Percentiles rank a stretch among this genome's conserved stretches.
These are phyloP conservation scores for Cistogaster globosa DNA, from an alignment of 2,888 invertebrate genomes.

Conservation along the genomic window DNA sequence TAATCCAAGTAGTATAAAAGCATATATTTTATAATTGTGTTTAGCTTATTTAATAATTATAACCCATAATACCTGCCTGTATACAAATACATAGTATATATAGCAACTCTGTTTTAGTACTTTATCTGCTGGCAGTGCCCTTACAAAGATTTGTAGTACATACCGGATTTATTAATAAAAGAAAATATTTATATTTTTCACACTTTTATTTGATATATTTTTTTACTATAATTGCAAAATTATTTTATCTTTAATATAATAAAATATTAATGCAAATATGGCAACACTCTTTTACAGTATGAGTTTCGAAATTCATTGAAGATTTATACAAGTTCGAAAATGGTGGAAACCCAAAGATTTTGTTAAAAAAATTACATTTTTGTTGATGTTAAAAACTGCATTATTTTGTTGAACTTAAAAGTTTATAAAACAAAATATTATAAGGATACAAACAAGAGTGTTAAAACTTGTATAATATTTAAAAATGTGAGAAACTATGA, in stretches of 20 bases:
- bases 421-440: conserved; percentile 43
- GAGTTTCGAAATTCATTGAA: conserved; percentile 55
- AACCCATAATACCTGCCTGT: too few relatives aligned
- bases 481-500: conserved; percentile 56
- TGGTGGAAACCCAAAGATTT: conserved; percentile 69
- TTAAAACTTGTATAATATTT: conserved; percentile 40
- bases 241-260: not conserved
- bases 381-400: conserved; percentile 56
- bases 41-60: too few relatives aligned
- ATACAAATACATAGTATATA: too few relatives aligned
- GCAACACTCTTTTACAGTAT: conserved; percentile 26
- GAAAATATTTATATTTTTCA: too few relatives aligned
- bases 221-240: not conserved
- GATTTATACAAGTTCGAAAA: conserved; percentile 63
- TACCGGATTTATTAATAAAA: too few relatives aligned
- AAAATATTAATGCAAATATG: not conserved
- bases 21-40: too few relatives aligned
- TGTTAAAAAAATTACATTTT: conserved; percentile 63
- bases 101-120: too few relatives aligned
- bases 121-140: too few relatives aligned
- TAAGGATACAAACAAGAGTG: conserved; percentile 34
- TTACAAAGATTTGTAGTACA: too few relatives aligned
- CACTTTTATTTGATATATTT: not conserved
- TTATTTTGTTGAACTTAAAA: conserved; percentile 45
- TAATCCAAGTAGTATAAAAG: too few relatives aligned